These are phyloP conservation scores for Ichneumoninae sp. DNA, from an alignment of 2,888 invertebrate genomes.

Conservation along the genomic window DNA sequence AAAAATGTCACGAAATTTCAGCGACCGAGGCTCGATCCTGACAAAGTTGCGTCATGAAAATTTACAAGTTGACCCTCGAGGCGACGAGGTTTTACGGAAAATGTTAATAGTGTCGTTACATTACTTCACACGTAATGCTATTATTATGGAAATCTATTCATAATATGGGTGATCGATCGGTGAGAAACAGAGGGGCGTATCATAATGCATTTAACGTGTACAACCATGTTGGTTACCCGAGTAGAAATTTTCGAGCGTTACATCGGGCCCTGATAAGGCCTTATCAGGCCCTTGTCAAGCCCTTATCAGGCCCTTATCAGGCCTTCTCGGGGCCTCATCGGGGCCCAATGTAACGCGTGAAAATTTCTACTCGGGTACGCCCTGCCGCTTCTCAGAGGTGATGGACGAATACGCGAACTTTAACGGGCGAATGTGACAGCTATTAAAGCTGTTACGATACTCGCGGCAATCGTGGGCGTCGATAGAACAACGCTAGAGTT, in stretches of 20 bases:
- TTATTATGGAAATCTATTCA: background rate
- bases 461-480: conserved; percentile 1
- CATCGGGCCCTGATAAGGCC: too few relatives aligned
- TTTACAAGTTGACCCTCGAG: background rate
- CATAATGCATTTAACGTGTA: background rate
- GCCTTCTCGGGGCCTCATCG: too few relatives aligned
- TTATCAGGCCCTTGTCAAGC: too few relatives aligned
- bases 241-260: too few relatives aligned
- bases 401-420: background rate
- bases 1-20: background rate
- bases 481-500: conserved; percentile 10
- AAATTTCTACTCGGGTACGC: background rate
- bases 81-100: background rate
- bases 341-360: too few relatives aligned
- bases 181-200: background rate
- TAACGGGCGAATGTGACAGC: background rate
- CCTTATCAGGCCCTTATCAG: too few relatives aligned
- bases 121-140: background rate
- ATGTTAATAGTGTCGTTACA: background rate
- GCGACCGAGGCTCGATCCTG: background rate
- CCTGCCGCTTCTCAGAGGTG: background rate
- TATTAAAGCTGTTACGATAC: background rate
- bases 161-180: background rate
- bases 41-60: background rate
- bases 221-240: background rate